Evolutionary conservation across 2,113 vertebrate genomes (phyloP).

Genomic region (Corythornis vintsioides): DNA sequence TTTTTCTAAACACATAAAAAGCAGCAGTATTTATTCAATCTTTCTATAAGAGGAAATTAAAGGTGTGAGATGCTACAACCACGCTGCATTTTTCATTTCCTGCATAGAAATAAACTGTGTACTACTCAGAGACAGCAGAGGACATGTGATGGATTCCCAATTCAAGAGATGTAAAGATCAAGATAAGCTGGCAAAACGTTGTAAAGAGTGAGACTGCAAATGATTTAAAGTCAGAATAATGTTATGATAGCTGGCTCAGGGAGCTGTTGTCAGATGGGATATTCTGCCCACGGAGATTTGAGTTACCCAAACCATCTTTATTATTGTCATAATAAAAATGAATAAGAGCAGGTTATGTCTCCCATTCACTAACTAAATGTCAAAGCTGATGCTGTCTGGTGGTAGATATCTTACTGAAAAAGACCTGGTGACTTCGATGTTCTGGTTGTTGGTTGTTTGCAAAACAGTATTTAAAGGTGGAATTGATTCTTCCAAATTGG

Average conservation of each 20-base stretch:
- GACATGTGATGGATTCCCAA: not conserved
- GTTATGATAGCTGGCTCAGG: fast-evolving
- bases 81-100: not conserved
- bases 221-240: not conserved
- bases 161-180: not conserved
- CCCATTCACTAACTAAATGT: not conserved
- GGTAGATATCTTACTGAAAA: not conserved
- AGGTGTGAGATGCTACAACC: not conserved
- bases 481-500: not conserved
- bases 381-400: not conserved
- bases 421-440: not conserved
- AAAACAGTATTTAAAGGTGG: not conserved
- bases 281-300: not conserved
- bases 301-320: not conserved
- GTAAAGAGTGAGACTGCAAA: not conserved
- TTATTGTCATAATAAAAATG: not conserved
- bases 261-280: not conserved
- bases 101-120: not conserved
- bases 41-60: not conserved
- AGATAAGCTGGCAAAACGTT: not conserved
- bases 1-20: not conserved
- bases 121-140: not conserved
- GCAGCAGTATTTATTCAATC: not conserved
- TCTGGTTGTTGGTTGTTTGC: not conserved
- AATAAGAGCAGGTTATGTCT: not conserved